Evolutionary conservation across 2,888 invertebrate species (phyloP).

Genomic region (Pegoplata infirma): DNA sequence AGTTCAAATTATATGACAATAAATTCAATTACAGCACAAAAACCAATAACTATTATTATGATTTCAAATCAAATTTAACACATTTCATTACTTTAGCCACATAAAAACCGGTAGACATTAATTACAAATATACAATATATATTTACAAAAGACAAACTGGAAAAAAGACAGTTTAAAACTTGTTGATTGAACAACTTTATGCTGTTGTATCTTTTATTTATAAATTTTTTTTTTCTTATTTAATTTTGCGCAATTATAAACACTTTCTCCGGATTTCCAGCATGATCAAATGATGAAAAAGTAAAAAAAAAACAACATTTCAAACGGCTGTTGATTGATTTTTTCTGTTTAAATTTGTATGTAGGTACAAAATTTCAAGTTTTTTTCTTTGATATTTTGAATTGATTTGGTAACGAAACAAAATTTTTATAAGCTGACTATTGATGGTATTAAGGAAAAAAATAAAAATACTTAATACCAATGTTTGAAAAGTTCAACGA

Average conservation of each 20-base stretch:
- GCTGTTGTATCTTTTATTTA: background rate
- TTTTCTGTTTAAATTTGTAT: background rate
- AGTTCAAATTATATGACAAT: background rate
- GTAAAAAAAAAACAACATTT: background rate
- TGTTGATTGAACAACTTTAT: constrained; percentile 26
- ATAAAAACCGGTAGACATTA: constrained; percentile 45
- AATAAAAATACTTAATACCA: too few species aligned
- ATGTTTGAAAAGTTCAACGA: constrained; percentile 32
- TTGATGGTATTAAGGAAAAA: background rate
- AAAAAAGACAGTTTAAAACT: background rate
- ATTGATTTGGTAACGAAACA: background rate
- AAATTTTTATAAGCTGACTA: constrained; percentile 5
- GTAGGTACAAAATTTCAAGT: constrained; percentile 18
- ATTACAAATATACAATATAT: constrained; percentile 3
- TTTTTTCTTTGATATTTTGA: constrained; percentile 1
- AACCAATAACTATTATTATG: background rate
- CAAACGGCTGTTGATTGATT: constrained; percentile 40
- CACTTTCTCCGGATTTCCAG: constrained; percentile 60
- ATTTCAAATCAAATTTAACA: constrained; percentile 5
- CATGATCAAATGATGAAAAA: constrained; percentile 28
- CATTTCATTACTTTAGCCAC: constrained; percentile 14
- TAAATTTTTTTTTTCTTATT: constrained; percentile 11
- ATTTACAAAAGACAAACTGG: constrained; percentile 8
- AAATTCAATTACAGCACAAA: background rate
- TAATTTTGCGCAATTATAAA: constrained; percentile 49